Conservation (phyloP, 1,140 invertebrate genomes). For the Nautilus pompilius region DNA sequence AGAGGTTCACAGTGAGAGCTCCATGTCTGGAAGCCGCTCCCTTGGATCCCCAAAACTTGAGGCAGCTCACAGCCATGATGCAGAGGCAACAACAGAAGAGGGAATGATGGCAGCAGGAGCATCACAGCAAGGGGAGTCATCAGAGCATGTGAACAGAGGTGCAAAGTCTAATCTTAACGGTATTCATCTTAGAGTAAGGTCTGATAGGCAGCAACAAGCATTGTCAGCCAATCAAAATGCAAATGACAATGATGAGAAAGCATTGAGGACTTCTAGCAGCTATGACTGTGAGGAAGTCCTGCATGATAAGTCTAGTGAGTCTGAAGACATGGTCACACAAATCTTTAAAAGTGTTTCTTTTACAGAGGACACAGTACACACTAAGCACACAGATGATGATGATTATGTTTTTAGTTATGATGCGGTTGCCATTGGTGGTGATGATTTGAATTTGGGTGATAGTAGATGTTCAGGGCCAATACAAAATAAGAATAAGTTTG, state of each 20-base stretch:
- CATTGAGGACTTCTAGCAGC: not conserved
- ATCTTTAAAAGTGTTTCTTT: not conserved
- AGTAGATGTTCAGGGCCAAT: too few species aligned
- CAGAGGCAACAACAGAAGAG: slow-evolving; percentile 17
- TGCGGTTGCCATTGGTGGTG: not conserved
- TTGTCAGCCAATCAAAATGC: slow-evolving; percentile 52
- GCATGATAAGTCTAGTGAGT: not conserved
- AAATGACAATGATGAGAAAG: slow-evolving; percentile 46
- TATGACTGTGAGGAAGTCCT: not conserved
- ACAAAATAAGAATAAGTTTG: too few species aligned
- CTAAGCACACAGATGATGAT: not conserved
- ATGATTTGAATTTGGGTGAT: too few species aligned
- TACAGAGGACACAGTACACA: too few species aligned
- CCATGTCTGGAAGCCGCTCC: slow-evolving; percentile 45
- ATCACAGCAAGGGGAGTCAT: slow-evolving; percentile 8
- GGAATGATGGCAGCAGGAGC: slow-evolving; percentile 7
- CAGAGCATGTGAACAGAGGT: slow-evolving; percentile 22
- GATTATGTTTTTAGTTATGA: not conserved
- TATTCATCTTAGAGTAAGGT: not conserved
- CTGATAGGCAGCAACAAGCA: slow-evolving; percentile 13
- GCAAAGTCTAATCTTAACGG: slow-evolving; percentile 20
- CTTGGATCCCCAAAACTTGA: slow-evolving; percentile 34
- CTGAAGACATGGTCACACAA: not conserved
- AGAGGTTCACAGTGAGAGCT: slow-evolving; percentile 49
- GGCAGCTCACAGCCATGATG: not conserved